Percentiles rank a stretch among this genome's conserved stretches.
phyloP scores from a whole-genome alignment of 2,113 vertebrate species.

The Zosterops japonicus region DNA sequence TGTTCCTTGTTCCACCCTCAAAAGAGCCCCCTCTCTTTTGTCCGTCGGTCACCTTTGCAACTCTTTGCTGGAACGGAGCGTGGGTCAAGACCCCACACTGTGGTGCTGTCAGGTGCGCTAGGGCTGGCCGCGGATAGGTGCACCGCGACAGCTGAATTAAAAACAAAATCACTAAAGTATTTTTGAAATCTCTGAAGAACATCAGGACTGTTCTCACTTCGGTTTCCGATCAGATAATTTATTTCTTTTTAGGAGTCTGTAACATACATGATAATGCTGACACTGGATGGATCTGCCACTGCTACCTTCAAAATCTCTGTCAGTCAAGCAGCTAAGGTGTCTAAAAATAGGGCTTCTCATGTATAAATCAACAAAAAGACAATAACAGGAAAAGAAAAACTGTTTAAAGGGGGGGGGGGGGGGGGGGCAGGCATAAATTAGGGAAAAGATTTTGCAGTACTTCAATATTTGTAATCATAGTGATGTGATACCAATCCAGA shows the following conservation, averaged over 20 bases:
- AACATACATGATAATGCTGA: neutral
- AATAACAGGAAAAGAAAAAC: neutral
- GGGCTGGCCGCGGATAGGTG: too few species aligned
- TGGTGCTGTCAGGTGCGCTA: too few species aligned
- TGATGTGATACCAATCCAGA: neutral
- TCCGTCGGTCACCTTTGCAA: too few species aligned
- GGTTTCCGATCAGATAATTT: neutral
- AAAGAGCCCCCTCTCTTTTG: too few species aligned
- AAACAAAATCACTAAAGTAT: neutral
- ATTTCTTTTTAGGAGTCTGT: neutral
- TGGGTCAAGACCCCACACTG: too few species aligned
- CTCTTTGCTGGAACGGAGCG: too few species aligned
- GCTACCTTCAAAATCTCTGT: neutral
- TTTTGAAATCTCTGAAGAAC: neutral
- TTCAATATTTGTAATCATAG: neutral
- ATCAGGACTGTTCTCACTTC: neutral
- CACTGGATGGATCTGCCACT: neutral
- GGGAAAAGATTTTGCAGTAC: neutral
- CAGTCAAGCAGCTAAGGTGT: neutral
- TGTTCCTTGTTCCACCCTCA: too few species aligned
- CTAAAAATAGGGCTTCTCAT: neutral
- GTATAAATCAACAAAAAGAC: neutral
- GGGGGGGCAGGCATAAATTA: neutral
- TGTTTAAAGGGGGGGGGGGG: neutral
- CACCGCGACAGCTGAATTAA: neutral